phyloP scores from a whole-genome alignment of 2,113 vertebrate genomes.

The Calyptommatus sinebrachiatus region DNA sequence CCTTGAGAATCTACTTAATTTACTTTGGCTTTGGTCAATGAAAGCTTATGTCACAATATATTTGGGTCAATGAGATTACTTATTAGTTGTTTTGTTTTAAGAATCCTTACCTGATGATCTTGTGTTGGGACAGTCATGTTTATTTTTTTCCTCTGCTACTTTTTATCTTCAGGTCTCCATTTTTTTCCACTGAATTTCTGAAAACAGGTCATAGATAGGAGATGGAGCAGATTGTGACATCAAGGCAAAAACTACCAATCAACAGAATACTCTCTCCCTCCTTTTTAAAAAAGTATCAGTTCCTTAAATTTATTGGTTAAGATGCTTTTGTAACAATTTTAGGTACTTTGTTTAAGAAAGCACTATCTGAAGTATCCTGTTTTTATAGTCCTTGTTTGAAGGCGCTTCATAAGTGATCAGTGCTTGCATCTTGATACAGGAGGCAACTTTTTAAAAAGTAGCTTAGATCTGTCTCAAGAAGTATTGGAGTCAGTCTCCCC shows the following conservation, averaged over 20 bases:
- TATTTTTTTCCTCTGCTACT: slow-evolving; percentile 3
- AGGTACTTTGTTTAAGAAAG: neutral
- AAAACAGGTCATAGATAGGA: neutral
- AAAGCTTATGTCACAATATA: neutral
- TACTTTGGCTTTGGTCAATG: neutral
- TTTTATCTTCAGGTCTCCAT: neutral
- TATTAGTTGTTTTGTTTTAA: slow-evolving; percentile 1
- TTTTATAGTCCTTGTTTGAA: neutral
- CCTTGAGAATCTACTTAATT: neutral
- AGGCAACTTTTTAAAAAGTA: neutral
- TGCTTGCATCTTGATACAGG: neutral
- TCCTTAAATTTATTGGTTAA: neutral
- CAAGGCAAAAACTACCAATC: rapidly evolving
- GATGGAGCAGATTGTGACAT: neutral
- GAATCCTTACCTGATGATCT: slow-evolving; percentile 18
- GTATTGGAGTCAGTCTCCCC: too few species aligned
- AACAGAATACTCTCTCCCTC: neutral
- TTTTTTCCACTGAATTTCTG: neutral
- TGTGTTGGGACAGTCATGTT: slow-evolving; percentile 7
- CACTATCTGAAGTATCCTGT: neutral
- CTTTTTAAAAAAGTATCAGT: neutral
- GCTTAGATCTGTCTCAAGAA: neutral
- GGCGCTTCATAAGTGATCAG: neutral
- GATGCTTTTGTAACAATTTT: neutral
- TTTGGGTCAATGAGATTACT: neutral